Conservation (phyloP, 2,888 invertebrate species). For the Omphaloscelis lunosa region DNA sequence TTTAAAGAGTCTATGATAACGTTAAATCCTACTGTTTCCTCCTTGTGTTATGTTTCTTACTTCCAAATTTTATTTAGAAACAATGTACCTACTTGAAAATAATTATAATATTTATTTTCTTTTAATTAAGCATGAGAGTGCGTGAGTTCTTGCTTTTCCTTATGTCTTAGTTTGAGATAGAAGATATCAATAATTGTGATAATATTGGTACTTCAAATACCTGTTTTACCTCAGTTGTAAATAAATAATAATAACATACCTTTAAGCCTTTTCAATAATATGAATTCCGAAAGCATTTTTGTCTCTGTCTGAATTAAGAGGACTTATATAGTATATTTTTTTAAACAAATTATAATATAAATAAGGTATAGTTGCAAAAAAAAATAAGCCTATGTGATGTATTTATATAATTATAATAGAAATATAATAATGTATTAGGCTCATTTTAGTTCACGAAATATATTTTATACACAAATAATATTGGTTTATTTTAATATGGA, state of each 20-base stretch:
- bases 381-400: conserved; percentile 21
- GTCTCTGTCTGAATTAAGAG: neutral
- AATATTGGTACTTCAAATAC: conserved; percentile 34
- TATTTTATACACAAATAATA: conserved; percentile 22
- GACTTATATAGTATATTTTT: neutral
- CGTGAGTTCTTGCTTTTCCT: conserved; percentile 19
- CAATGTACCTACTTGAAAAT: neutral
- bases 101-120: conserved; percentile 23
- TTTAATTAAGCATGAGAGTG: conserved; percentile 15
- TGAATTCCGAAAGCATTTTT: conserved; percentile 1
- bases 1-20: neutral
- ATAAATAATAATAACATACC: conserved; percentile 27
- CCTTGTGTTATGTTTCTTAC: neutral
- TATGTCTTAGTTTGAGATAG: conserved; percentile 28
- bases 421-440: conserved; percentile 16
- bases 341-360: neutral
- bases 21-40: neutral
- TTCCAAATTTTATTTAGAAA: neutral
- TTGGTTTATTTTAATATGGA: neutral
- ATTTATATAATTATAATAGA: conserved; percentile 21
- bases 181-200: conserved; percentile 53
- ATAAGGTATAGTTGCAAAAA: neutral
- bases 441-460: conserved; percentile 6
- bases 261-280: conserved; percentile 12
- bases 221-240: conserved; percentile 43